These are phyloP conservation scores for Drosophila subsilvestris DNA, from an alignment of 2,888 invertebrate genomes.

Conservation along the genomic window DNA sequence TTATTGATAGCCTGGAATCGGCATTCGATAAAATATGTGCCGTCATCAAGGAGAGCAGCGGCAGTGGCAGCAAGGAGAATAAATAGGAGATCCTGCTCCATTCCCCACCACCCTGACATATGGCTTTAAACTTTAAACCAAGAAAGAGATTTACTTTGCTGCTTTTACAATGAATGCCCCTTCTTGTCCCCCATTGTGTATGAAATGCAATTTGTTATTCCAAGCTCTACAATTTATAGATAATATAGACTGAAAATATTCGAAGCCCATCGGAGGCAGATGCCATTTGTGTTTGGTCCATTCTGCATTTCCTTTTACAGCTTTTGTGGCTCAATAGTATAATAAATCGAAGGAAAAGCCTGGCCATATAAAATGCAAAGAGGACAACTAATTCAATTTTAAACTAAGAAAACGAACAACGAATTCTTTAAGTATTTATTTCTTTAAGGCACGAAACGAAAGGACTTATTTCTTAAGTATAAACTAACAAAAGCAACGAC, in stretches of 20 bases:
- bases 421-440: background rate
- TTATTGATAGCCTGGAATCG: conserved; percentile 88
- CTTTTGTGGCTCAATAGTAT: conserved; percentile 18
- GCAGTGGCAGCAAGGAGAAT: conserved; percentile 7
- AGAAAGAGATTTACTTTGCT: conserved; percentile 44
- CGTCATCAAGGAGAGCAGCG: conserved; percentile 68
- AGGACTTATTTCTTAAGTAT: conserved; percentile 5
- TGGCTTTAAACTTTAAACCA: conserved; percentile 19
- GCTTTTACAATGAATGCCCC: conserved; percentile 22
- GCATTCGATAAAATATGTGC: conserved; percentile 89
- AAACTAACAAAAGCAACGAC: conserved; percentile 11
- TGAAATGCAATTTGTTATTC: conserved; percentile 50
- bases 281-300: background rate
- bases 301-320: background rate
- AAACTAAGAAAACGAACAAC: background rate
- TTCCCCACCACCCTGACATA: background rate
- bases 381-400: conserved; percentile 3
- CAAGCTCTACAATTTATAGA: conserved; percentile 47
- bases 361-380: conserved; percentile 5
- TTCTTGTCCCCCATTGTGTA: conserved; percentile 22
- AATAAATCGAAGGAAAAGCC: conserved; percentile 27
- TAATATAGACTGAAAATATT: conserved; percentile 37
- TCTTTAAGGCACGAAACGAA: background rate
- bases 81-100: conserved; percentile 16
- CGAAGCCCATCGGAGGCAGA: conserved; percentile 17